Evolutionary conservation across 2,797 vertebrate species (phyloP), one percentile per base, ranked within the genome.

Genomic region (Lates japonicus): DNA sequence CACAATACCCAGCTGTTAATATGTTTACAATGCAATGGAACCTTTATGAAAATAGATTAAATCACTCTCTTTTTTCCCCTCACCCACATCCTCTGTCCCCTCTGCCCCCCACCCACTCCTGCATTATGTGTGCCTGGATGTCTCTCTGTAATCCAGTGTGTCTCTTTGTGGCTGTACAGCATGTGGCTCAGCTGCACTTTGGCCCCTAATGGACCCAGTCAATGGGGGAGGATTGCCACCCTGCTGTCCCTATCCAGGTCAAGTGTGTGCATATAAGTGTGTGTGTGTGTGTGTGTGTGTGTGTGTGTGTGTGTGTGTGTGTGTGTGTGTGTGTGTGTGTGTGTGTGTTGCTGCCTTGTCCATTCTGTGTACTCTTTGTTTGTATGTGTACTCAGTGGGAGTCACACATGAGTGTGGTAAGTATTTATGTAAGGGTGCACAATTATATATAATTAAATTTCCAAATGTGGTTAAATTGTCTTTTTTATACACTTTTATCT

Each of bases 171-270:
- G 64, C 69, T 48, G 51, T 81, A 39, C 78, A 85, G 83, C 82
- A 74, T 88, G 86, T 72, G 78, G 69, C 88, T 87, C 87, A 75
- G 85, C 79, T 92, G 86, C 80, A 87, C 90, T 90, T 78, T 84
- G 76, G 70, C 82, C 87, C 75, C 86, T 94, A 93, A 94, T 94
- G 93, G 93, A 90, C 52, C 80, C 76, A 73, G 85, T 91, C 82
- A 90, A 82, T 77, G 82, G 77, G 74, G 76, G 58, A 78, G 72
- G 80, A 51, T 52, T 78, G 73, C 70, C 76, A 80, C 61, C 69
- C 80, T 73, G 70, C 88, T 90, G 91, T 88, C 85, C 87, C 58
- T 80, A 88, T 92, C 85, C 87, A 93, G 92, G 92, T 94, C 93
- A 93, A 92, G 91, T 88, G 83, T 86, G 74, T 83, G 44, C 39